A percentile compares a stretch with the other conserved stretches of the same genome.
Conservation (phyloP, 1,140 invertebrate genomes). For the Hyposmocoma kahamanoa region DNA sequence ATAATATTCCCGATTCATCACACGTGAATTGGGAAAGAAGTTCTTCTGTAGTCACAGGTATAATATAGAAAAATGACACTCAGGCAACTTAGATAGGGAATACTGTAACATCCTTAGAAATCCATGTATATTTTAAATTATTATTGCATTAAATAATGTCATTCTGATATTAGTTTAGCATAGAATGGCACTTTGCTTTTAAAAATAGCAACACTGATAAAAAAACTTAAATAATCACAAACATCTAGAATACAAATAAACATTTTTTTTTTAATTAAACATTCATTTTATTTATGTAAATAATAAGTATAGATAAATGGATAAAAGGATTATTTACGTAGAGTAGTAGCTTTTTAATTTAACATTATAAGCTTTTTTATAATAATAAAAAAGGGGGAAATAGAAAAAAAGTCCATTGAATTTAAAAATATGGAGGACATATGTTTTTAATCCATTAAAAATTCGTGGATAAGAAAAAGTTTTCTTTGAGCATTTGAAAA, state of each 20-base stretch:
- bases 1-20: neutral
- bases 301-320: constrained; percentile 35
- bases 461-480: constrained; percentile 32
- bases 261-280: constrained; percentile 25
- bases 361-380: constrained; percentile 31
- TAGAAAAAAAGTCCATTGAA: constrained; percentile 34
- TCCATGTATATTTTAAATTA: neutral
- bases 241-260: too few species aligned
- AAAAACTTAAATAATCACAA: constrained; percentile 2
- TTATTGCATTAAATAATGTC: constrained; percentile 9
- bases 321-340: constrained; percentile 24
- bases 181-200: constrained; percentile 29
- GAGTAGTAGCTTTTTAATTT: too few species aligned
- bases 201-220: constrained; percentile 20
- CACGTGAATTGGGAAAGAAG: neutral
- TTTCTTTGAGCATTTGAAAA: constrained; percentile 14
- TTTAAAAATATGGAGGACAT: constrained; percentile 46
- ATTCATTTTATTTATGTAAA: constrained; percentile 44
- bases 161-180: constrained; percentile 49
- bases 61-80: neutral
- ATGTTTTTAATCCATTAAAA: constrained; percentile 55
- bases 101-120: neutral
- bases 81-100: neutral
- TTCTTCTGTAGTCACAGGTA: neutral
- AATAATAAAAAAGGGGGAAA: constrained; percentile 18